Base-by-base conservation (phyloP, 2,797 vertebrate species). In the Lepilemur ruficaudatus region DNA sequence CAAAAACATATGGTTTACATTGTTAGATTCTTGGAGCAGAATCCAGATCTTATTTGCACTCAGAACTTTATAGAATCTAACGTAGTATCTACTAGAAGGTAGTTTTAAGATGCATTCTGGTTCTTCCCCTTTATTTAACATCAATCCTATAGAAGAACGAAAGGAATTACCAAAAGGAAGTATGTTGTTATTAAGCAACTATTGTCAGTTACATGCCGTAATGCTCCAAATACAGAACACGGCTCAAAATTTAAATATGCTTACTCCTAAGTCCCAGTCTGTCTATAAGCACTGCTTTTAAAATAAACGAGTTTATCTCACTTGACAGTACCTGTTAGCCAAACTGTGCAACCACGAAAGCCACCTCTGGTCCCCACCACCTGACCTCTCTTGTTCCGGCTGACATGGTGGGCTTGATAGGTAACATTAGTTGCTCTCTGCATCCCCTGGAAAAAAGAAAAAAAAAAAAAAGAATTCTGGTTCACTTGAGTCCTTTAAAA, bases 351-450 rank as follows among this genome's bases (percentile, higher is more conserved):
- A 57, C 99, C 99, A 75, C 99, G 99, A 98, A 99, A 99, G 18
- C 99, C 99, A 95, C 99, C 99, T 98, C 99, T 99, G 73, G 99
- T 99, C 79, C 99, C 99, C 46, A 99, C 99, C 72, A 99, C 99
- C 95, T 99, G 99, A 4, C 99, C 99, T 35, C 99, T 99, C 98
- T 99, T 99, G 98, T 99, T 99, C 96, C 99, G 98, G 98, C 99
- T 99, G 94, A 99, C 99, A 76, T 99, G 99, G 96, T 99, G 99
- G 80, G 99, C 99, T 98, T 99, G 99, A 97, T 99, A 99, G 73
- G 99, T 99, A 95, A 99, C 99, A 46, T 99, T 99, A 43, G 99
- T 99, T 57, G 99, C 99, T 96, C 99, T 99, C 97, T 99, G 99
- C 99, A 99, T 99, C 93, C 99, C 99, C 99, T 99, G 97, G 48